Conservation (phyloP, 2,888 invertebrate genomes). For the Meiosimyza platycephala region DNA sequence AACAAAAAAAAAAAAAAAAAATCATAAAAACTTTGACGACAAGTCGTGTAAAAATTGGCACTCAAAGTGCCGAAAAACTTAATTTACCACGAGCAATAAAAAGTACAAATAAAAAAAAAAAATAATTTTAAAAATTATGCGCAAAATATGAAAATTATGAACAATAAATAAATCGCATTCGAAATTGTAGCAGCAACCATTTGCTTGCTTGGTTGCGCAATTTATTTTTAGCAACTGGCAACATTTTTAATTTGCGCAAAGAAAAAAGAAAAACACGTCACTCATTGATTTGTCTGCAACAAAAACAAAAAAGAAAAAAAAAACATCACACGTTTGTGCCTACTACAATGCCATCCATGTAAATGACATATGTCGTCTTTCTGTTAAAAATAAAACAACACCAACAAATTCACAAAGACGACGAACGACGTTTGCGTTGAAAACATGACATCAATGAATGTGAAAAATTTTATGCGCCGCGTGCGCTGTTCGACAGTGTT, state of each 20-base stretch:
- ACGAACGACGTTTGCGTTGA: no score
- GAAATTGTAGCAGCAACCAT: not conserved
- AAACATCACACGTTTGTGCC: no score
- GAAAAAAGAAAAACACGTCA: not conserved
- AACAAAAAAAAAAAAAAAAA: not conserved
- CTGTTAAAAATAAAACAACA: slow-evolving; percentile 1
- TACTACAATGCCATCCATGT: not conserved
- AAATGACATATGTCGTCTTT: not conserved
- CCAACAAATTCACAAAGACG: no score
- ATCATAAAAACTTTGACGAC: slow-evolving; percentile 2
- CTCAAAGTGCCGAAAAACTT: slow-evolving; percentile 3
- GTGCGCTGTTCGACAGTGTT: slow-evolving; percentile 2
- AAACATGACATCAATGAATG: not conserved
- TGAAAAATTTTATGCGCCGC: slow-evolving; percentile 4
- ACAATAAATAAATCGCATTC: not conserved
- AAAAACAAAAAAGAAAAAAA: no score
- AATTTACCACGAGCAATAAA: not conserved
- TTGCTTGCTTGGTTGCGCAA: not conserved
- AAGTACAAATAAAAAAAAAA: no score
- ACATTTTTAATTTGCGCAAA: not conserved
- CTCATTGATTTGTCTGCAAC: slow-evolving; percentile 2
- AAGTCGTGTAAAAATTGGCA: slow-evolving; percentile 5
- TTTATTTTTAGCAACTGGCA: not conserved
- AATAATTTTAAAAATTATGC: no score
- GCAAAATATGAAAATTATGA: not conserved